phyloP scores from a whole-genome alignment of 2,113 vertebrate species.

The Oncorhynchus keta region DNA sequence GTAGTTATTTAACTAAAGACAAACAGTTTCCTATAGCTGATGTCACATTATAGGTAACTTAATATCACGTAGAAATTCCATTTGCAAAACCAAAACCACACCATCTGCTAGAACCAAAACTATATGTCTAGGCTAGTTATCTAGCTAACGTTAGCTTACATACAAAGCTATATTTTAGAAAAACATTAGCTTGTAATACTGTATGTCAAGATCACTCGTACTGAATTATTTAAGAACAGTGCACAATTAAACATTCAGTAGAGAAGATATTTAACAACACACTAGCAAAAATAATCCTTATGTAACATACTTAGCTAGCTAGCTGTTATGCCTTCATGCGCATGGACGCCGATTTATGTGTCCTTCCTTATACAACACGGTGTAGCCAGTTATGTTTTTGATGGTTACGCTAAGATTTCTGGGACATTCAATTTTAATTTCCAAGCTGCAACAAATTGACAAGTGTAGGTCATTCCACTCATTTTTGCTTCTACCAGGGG shows the following conservation, averaged over 20 bases:
- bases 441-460: neutral
- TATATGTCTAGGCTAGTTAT: too few relatives aligned
- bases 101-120: too few relatives aligned
- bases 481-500: neutral
- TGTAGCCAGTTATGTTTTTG: neutral
- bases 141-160: neutral
- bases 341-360: neutral
- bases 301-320: neutral
- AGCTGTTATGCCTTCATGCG: neutral
- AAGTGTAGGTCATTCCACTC: neutral
- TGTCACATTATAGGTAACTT: too few relatives aligned
- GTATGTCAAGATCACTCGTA: neutral
- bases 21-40: neutral
- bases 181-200: too few relatives aligned
- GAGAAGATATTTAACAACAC: neutral
- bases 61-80: too few relatives aligned
- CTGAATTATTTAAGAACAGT: neutral
- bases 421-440: conserved; percentile 22
- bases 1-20: neutral
- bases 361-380: conserved; percentile 36
- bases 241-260: neutral
- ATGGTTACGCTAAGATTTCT: neutral
- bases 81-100: too few relatives aligned
- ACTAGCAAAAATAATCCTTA: neutral
- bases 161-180: neutral